These are phyloP conservation scores for Corythaixoides concolor DNA, from an alignment of 2,113 vertebrate species.

Conservation along the genomic window DNA sequence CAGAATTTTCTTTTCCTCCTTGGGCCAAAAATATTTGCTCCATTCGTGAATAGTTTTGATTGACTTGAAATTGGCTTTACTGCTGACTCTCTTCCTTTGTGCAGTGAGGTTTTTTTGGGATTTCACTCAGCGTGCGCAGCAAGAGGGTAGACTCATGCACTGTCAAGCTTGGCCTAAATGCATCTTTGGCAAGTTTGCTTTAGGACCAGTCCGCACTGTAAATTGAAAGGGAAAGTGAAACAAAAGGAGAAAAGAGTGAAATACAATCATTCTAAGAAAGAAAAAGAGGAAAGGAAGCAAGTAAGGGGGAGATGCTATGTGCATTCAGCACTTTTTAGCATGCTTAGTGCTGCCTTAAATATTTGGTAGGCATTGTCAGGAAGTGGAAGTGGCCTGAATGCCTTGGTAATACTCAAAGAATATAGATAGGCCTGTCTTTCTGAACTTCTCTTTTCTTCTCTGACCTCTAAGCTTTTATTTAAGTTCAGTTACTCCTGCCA, in stretches of 20 bases:
- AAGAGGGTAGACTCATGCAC: neutral
- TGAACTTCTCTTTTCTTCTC: neutral
- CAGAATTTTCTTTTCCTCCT: neutral
- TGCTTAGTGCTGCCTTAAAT: neutral
- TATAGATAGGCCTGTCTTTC: neutral
- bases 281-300: neutral
- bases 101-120: neutral
- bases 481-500: neutral
- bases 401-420: neutral
- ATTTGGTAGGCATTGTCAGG: neutral
- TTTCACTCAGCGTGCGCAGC: neutral
- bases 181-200: neutral
- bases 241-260: neutral
- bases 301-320: neutral
- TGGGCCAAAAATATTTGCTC: neutral
- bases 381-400: neutral
- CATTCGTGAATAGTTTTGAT: neutral
- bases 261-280: neutral
- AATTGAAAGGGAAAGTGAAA: neutral
- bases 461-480: neutral
- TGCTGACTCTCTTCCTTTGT: neutral
- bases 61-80: neutral
- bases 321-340: neutral
- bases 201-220: neutral
- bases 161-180: neutral